Base-by-base conservation (phyloP, 2,888 invertebrate species). In the Scaeva pyrastri region DNA sequence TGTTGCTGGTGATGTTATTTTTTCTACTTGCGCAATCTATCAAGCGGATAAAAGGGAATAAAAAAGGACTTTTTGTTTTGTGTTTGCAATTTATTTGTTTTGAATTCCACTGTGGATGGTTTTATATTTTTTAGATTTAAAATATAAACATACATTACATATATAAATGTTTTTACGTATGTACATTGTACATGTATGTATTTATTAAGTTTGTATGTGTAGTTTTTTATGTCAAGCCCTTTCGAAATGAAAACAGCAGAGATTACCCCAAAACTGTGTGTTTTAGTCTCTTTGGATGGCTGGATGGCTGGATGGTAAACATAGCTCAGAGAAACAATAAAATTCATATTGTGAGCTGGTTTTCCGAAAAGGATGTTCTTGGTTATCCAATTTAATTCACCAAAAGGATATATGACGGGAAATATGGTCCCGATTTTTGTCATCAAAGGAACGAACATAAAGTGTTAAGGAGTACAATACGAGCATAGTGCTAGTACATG, bases 1-100 rank as follows among this genome's bases (percentile, higher is more conserved):
- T 5, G 31, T 16, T 12, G 56, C 10, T 36, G 12, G 16, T 14
- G 39, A 4, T 16, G 2, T 60, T 12, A 43, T 19, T 50, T 50
- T 36, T 50, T 68, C 50, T 26, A 50, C 68, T 78, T 76, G 56
- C 41, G 71, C 74, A 86, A 86, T 86, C 82, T 82, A 82, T 86
- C 86, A 82, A 68, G 73, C 70, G 58, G 50, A 70, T 62, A 64
- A 55, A 77, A 52, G 43, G 48, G 19, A 77, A 74, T 73, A 73
- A 82, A 73, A 74, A 73, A 66, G 58, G 36, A 55, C 66, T 70
- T 86, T 86, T 81, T 80, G 16, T 21, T 36, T 31, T 66, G 45
- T 66, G 50, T 41, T 78, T 82, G 78, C 86, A 86, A 86, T 86
- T 82, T 86, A 82, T 82, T 86, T 86, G 81, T 86, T 86, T 86